Conservation (phyloP, 2,113 vertebrate species). For the Alosa alosa region DNA sequence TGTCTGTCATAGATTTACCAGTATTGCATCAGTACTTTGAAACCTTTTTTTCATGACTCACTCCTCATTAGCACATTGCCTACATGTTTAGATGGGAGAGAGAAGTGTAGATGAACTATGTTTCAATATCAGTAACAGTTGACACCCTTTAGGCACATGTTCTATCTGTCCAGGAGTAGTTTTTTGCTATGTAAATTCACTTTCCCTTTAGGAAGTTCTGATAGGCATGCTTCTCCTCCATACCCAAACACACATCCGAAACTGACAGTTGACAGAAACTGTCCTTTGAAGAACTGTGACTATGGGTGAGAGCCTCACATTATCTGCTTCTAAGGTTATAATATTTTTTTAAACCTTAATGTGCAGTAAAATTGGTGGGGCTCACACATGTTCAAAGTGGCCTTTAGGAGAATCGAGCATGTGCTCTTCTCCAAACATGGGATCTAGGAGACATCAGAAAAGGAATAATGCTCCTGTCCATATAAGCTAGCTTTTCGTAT, state of each 20-base stretch:
- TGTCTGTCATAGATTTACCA: background rate
- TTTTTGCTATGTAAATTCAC: background rate
- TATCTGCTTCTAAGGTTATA: background rate
- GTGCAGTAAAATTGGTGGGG: too few relatives aligned
- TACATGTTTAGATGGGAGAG: background rate
- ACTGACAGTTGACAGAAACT: background rate
- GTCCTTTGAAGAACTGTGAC: background rate
- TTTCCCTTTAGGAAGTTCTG: background rate
- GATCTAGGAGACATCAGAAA: too few relatives aligned
- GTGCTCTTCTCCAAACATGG: too few relatives aligned
- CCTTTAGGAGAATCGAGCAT: too few relatives aligned
- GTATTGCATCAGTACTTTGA: background rate
- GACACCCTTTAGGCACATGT: background rate
- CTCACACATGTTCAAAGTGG: too few relatives aligned
- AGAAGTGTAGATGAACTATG: background rate
- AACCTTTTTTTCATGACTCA: background rate
- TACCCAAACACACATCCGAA: background rate
- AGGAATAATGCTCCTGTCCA: background rate
- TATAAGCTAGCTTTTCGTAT: too few relatives aligned
- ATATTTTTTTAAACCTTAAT: too few relatives aligned
- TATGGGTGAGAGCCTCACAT: background rate
- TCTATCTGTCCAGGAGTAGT: background rate
- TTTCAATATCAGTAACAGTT: background rate
- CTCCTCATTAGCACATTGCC: background rate
- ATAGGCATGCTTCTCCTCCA: background rate